Evolutionary conservation across 1,140 invertebrate genomes (phyloP), one percentile per base, ranked within the genome.

Genomic region (Mylabris phalerata): DNA sequence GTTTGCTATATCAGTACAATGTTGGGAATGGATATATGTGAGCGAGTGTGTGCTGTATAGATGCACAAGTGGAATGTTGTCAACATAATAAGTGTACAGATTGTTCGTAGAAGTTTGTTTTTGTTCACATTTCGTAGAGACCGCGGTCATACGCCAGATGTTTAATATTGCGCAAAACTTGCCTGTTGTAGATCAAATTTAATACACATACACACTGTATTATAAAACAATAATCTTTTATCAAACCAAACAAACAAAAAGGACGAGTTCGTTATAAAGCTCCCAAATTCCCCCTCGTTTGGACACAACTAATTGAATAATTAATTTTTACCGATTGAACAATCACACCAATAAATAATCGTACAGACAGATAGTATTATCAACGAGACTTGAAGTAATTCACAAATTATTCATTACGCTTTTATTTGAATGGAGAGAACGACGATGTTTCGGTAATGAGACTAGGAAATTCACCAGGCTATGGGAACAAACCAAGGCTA

Each of bases 401-500:
- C 41, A 26, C 38, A 48, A 57, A 57, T 57, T 57, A 57, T 57
- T 57, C 55, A 50, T 57, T 48, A 48, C 40, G 41, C 39, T 57
- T 57, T 32, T 57, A 57, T 57, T 57, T 57, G 54, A 25, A 32
- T 43, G 50, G 49, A 27, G 39, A 41, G 42, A 41, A 42, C 55
- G 55, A 32, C 27, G 19, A 58, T 58, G 48, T 58, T 50, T 58
- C 27, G 38, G 49, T 58, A 58, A 51, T 58, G 57, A 58, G 49
- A 46, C 49, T 39, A 41, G 48, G 45, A 48, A 50, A 46, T 27
- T 40, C 38, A 10, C 24, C 27, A 48, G 52, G 52, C 32, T 24
- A 55, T 47, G 52, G 46, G 51, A 55, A 39, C 55, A 52, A 65
- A 57, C 62, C 66, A 65, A 67, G 64, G 66, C 64, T 66, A 64